Evolutionary conservation across 2,888 invertebrate species (phyloP), one percentile per base, ranked within the genome.

Genomic region (Acleris cristana): DNA sequence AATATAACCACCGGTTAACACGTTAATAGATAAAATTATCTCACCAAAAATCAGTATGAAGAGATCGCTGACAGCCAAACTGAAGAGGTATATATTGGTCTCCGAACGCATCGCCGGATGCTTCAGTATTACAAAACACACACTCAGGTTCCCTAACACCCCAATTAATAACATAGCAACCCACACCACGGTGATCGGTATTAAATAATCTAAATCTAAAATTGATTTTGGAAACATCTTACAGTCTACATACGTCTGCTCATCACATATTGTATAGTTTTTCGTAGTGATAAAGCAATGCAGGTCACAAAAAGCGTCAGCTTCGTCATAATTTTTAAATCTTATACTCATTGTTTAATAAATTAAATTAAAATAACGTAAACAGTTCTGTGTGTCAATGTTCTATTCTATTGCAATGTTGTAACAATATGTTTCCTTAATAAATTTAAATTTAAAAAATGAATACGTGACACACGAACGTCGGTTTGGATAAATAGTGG

Each of bases 1-100:
- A 6, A 2, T 26, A 3, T 26, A 3, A 3, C 26, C 26, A 26
- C 26, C 6, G 21, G 21, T 21, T 2, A 21, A 21, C 21, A 1
- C 21, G 21, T 21, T 21, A 21, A 21, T 21, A 21, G 4, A 26
- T 4, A 26, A 26, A 26, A 6, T 6, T 1, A 48, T 48, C 60
- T 94, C 85, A 95, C 97, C 97, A 71, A 96, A 93, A 26, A 96
- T 81, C 30, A 97, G 90, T 71, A 96, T 93, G 51, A 95, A 94
- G 54, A 97, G 89, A 87, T 97, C 97, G 21, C 96, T 96, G 44
- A 97, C 93, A 21, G 97, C 96, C 82, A 97, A 88, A 83, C 95
- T 96, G 87, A 97, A 96, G 59, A 97, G 92, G 84, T 97, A 97
- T 83, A 96, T 97, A 83, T 97, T 97, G 6, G 97, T 97, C 0